phyloP scores from a whole-genome alignment of 2,888 invertebrate species.

The Sussaba pulchella region DNA sequence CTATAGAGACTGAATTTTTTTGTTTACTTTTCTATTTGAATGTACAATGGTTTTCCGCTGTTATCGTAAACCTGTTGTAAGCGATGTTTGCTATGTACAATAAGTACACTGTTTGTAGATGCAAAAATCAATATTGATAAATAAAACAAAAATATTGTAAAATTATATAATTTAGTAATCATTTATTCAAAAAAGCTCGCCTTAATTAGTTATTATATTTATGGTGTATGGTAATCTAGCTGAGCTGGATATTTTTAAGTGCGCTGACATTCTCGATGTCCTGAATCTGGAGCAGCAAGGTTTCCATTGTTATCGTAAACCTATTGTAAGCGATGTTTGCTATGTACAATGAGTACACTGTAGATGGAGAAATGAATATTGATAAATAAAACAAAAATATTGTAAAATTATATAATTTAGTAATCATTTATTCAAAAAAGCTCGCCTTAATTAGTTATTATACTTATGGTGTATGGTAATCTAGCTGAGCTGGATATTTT shows the following conservation, averaged over 20 bases:
- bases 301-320: background rate
- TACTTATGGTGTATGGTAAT: too few relatives aligned
- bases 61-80: background rate
- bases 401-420: slow-evolving; percentile 1
- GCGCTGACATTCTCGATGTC: slow-evolving; percentile 84
- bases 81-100: background rate
- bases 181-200: background rate
- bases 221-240: too few relatives aligned
- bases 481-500: slow-evolving; percentile 74
- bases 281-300: slow-evolving; percentile 85
- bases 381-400: slow-evolving; percentile 21
- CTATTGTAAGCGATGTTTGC: background rate
- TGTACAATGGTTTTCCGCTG: slow-evolving; percentile 1
- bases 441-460: too few relatives aligned
- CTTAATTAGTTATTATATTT: too few relatives aligned
- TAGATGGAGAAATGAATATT: slow-evolving; percentile 10
- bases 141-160: slow-evolving; percentile 15
- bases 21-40: background rate
- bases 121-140: slow-evolving; percentile 9
- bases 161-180: too few relatives aligned
- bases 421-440: too few relatives aligned
- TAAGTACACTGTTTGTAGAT: slow-evolving; percentile 7
- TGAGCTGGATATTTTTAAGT: slow-evolving; percentile 80
- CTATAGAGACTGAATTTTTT: slow-evolving; percentile 5
- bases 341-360: slow-evolving; percentile 10